phyloP scores from a whole-genome alignment of 1,140 invertebrate species.

The Drosophila navojoa region DNA sequence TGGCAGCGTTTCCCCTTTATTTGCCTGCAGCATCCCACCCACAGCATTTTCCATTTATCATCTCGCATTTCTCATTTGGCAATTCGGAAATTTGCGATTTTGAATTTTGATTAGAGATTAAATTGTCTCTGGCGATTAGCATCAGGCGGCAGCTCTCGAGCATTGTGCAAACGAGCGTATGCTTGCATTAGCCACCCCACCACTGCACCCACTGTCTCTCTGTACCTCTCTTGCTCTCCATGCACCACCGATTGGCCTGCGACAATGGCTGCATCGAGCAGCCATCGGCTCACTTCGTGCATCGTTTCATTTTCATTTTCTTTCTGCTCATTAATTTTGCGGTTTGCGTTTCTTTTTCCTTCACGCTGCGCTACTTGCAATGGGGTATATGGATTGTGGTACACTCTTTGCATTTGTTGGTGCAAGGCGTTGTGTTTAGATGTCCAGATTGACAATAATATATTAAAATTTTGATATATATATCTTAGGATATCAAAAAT shows the following conservation, averaged over 20 bases:
- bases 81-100: conserved; percentile 72
- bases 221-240: not conserved
- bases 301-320: conserved; percentile 77
- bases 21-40: not conserved
- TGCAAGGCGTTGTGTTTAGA: too few species aligned
- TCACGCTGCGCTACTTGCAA: conserved; percentile 31
- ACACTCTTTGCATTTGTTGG: not conserved
- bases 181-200: conserved; percentile 67
- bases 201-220: not conserved
- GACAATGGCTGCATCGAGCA: conserved; percentile 26
- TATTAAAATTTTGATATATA: too few species aligned
- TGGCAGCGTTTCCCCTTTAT: conserved; percentile 17
- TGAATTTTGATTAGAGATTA: conserved; percentile 82
- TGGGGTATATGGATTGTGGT: conserved; percentile 23
- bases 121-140: conserved; percentile 80
- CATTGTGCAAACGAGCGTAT: conserved; percentile 76
- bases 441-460: too few species aligned
- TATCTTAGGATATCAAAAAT: too few species aligned
- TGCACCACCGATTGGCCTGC: conserved; percentile 28
- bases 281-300: conserved; percentile 59
- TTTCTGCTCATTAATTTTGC: conserved; percentile 79
- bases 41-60: conserved; percentile 49
- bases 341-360: conserved; percentile 48
- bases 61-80: conserved; percentile 37
- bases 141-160: conserved; percentile 50